Evolutionary conservation across 2,888 invertebrate genomes (phyloP).

Genomic region (Aplocera efformata): DNA sequence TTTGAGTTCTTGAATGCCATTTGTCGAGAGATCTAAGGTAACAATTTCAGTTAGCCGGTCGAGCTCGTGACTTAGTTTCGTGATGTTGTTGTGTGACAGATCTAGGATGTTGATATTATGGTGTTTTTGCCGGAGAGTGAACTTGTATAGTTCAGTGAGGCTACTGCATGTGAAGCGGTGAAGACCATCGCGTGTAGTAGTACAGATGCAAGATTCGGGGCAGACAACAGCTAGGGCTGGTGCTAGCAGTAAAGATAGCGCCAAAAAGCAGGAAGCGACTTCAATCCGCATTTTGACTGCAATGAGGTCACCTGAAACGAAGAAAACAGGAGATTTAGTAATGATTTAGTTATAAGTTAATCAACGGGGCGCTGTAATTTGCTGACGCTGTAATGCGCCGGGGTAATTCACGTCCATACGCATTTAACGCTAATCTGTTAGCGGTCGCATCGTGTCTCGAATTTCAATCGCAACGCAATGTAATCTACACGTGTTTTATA

Average conservation of each 20-base stretch:
- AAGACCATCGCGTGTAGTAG: conserved; percentile 83
- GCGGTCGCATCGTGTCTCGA: conserved; percentile 36
- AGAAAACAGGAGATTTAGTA: conserved; percentile 27
- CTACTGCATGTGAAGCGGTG: conserved; percentile 83
- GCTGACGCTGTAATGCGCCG: conserved; percentile 27
- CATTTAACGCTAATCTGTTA: conserved; percentile 42
- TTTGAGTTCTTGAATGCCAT: conserved; percentile 79
- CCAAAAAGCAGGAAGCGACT: conserved; percentile 49
- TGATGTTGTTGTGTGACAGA: conserved; percentile 82
- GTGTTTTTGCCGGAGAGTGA: conserved; percentile 69
- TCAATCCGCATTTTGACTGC: conserved; percentile 57
- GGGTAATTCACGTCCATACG: conserved; percentile 33
- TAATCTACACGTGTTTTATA: conserved; percentile 31
- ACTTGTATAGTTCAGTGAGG: conserved; percentile 88
- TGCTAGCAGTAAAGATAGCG: conserved; percentile 49
- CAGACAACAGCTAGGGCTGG: conserved; percentile 62
- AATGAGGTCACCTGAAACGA: conserved; percentile 66
- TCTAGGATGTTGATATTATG: conserved; percentile 80
- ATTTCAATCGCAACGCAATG: conserved; percentile 44
- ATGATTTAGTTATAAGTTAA: conserved; percentile 3
- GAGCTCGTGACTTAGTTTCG: conserved; percentile 78
- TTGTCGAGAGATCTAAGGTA: conserved; percentile 83
- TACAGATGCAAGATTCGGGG: conserved; percentile 78
- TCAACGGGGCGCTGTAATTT: not conserved
- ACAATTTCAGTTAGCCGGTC: conserved; percentile 81